Evolutionary conservation across 2,797 vertebrate genomes (phyloP).

Genomic region (Avahi laniger): DNA sequence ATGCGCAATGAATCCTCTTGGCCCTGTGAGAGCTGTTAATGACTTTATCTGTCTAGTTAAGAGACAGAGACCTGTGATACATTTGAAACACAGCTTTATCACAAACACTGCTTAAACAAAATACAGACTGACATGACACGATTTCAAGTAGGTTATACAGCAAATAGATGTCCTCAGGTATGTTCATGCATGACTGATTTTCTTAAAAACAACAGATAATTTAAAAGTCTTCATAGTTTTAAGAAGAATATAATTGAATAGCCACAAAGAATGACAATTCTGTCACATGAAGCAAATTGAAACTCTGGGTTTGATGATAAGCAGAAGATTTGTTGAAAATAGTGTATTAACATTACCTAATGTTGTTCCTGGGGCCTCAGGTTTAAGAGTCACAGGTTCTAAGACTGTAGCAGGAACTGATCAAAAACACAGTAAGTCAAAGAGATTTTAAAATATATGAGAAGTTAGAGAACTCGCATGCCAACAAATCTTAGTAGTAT

Average conservation of each 20-base stretch:
- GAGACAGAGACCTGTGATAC: neutral
- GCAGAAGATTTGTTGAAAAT: neutral
- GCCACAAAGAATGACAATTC: neutral
- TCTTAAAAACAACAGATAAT: slow-evolving; percentile 27
- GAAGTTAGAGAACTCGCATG: neutral
- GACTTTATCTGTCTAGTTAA: neutral
- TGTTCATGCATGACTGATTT: neutral
- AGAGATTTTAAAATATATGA: slow-evolving; percentile 38
- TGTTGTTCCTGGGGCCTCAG: slow-evolving; percentile 66
- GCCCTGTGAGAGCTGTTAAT: neutral
- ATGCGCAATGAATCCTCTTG: neutral
- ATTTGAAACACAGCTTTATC: neutral
- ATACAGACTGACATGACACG: neutral
- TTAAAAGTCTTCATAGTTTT: slow-evolving; percentile 17
- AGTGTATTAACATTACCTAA: slow-evolving; percentile 74
- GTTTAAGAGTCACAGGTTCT: slow-evolving; percentile 76
- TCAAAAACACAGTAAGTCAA: slow-evolving; percentile 60
- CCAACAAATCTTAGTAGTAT: neutral
- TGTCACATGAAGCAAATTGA: neutral
- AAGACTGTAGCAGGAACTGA: slow-evolving; percentile 72
- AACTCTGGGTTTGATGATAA: neutral
- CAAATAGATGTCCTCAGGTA: neutral
- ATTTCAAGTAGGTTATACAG: neutral
- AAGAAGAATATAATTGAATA: slow-evolving; percentile 3
- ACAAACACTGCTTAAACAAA: slow-evolving; percentile 7